A percentile compares a stretch with the other conserved stretches of the same genome.
Conservation (phyloP, 2,113 vertebrate genomes). For the Clarias batrachus region DNA sequence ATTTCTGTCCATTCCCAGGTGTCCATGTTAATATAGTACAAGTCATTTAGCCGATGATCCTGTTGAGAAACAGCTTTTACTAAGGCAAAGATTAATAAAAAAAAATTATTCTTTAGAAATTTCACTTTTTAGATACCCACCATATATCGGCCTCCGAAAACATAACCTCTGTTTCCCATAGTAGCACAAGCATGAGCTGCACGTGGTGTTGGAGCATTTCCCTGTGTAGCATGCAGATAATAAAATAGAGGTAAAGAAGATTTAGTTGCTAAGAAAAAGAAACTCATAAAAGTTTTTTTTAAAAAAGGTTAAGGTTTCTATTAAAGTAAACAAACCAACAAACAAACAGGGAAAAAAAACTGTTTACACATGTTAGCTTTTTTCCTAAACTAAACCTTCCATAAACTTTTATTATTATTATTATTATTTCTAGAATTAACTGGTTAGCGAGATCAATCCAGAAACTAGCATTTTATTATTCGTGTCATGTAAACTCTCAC, state of each 20-base stretch:
- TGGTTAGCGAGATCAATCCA: background rate
- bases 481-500: background rate
- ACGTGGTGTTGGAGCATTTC: conserved; percentile 85
- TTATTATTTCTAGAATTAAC: background rate
- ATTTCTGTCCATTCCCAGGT: conserved; percentile 94
- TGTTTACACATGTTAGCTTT: background rate
- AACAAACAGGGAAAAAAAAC: background rate
- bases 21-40: conserved; percentile 90
- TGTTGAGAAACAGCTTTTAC: conserved; percentile 50
- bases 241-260: background rate
- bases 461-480: background rate
- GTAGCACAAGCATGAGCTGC: conserved; percentile 94
- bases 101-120: background rate
- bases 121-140: conserved; percentile 64
- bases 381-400: background rate
- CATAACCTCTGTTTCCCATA: conserved; percentile 86
- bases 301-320: background rate
- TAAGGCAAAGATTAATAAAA: background rate
- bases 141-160: conserved; percentile 92
- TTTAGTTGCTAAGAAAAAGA: background rate
- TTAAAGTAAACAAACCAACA: too few species aligned
- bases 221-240: conserved; percentile 67
- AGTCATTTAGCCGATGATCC: conserved; percentile 91
- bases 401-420: background rate
- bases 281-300: too few species aligned